Conservation (phyloP, 2,797 vertebrate genomes). For the Erpetoichthys calabaricus region DNA sequence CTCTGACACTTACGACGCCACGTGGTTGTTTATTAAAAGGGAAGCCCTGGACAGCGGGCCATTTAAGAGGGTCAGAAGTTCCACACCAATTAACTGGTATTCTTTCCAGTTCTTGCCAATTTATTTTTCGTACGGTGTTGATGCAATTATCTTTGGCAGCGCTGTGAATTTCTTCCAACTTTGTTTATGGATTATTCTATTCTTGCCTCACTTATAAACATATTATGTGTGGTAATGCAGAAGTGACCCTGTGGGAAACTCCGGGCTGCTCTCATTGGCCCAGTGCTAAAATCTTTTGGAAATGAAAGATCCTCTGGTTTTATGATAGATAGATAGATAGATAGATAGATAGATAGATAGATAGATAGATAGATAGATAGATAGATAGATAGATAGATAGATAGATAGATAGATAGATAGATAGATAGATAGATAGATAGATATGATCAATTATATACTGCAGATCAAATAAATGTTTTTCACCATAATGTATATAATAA, state of each 20-base stretch:
- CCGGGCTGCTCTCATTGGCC: too few species aligned
- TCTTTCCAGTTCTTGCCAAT: slow-evolving; percentile 1
- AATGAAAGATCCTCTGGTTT: too few species aligned
- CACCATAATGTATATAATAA: too few species aligned
- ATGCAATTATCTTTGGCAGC: background rate
- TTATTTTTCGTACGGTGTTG: background rate
- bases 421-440: too few species aligned
- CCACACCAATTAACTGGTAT: slow-evolving; percentile 23
- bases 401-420: too few species aligned
- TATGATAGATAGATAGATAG: too few species aligned
- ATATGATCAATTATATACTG: too few species aligned
- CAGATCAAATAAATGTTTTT: too few species aligned
- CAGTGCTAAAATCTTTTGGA: too few species aligned
- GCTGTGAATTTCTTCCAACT: background rate
- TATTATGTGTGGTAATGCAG: slow-evolving; percentile 1
- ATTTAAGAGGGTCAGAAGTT: slow-evolving; percentile 28
- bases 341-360: too few species aligned
- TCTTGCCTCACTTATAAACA: background rate
- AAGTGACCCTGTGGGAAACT: slow-evolving; percentile 17
- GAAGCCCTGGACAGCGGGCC: slow-evolving; percentile 19
- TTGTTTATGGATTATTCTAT: background rate
- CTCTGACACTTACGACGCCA: slow-evolving; percentile 21
- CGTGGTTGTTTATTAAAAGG: slow-evolving; percentile 17
- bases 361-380: too few species aligned
- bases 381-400: too few species aligned